Evolutionary conservation across 2,113 vertebrate species (phyloP).

Genomic region (Bubo scandiacus): DNA sequence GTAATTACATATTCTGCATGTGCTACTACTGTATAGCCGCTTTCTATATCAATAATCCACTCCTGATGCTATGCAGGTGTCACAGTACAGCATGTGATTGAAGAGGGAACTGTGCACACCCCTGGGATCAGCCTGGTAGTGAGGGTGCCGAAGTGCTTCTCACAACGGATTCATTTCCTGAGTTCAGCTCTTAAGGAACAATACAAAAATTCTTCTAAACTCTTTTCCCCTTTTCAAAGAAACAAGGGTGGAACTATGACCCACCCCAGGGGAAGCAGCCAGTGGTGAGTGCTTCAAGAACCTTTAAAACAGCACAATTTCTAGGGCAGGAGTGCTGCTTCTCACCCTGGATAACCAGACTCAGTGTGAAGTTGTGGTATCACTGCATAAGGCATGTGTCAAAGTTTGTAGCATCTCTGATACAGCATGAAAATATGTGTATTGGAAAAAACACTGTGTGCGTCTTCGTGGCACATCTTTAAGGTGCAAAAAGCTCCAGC

Average conservation of each 20-base stretch:
- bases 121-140: fast-evolving
- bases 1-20: not conserved
- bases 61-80: not conserved
- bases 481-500: not conserved
- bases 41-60: not conserved
- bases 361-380: not conserved
- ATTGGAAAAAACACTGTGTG: not conserved
- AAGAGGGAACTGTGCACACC: not conserved
- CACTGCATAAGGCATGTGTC: not conserved
- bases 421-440: not conserved
- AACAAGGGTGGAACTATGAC: not conserved
- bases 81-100: fast-evolving
- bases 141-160: not conserved
- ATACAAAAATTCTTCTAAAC: not conserved
- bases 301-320: not conserved
- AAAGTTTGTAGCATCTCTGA: not conserved
- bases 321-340: not conserved
- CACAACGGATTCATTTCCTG: fast-evolving
- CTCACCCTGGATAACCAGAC: not conserved
- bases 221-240: not conserved
- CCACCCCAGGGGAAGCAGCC: not conserved
- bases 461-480: not conserved
- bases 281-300: not conserved
- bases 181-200: not conserved
- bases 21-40: not conserved